These are phyloP conservation scores for Clunio marinus DNA, from an alignment of 2,888 invertebrate genomes.

Conservation along the genomic window DNA sequence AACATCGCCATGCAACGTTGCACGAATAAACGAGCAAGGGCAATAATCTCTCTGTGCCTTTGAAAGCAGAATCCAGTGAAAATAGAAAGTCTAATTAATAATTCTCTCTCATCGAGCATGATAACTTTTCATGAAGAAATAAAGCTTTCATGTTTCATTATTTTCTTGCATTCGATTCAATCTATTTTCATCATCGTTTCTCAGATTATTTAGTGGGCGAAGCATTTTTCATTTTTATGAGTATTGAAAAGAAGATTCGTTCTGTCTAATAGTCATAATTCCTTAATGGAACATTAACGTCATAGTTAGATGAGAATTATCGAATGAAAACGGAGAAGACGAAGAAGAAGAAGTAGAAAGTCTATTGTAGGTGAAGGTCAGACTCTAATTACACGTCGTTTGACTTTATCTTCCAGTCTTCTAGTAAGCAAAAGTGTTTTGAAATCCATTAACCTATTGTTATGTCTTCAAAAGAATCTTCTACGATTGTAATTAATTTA, in stretches of 20 bases:
- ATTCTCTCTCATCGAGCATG: conserved; percentile 14
- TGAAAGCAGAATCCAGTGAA: conserved; percentile 34
- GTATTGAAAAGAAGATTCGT: not conserved
- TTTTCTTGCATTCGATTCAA: conserved; percentile 5
- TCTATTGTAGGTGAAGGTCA: conserved; percentile 36
- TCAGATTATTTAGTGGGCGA: not conserved
- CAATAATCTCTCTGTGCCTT: conserved; percentile 26
- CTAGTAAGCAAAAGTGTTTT: not conserved
- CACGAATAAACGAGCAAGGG: no score
- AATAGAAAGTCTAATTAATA: conserved; percentile 37
- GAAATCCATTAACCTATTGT: conserved; percentile 9
- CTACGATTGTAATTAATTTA: not conserved
- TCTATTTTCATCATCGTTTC: not conserved
- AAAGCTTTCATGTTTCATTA: conserved; percentile 15
- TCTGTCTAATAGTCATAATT: not conserved
- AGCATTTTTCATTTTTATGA: conserved; percentile 3
- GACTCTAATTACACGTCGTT: conserved; percentile 19
- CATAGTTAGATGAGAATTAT: not conserved
- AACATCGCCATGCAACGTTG: not conserved
- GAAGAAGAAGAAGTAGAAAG: conserved; percentile 11
- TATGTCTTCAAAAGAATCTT: not conserved
- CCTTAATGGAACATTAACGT: not conserved
- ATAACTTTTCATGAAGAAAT: conserved; percentile 20
- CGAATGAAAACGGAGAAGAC: not conserved
- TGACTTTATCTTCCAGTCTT: not conserved